A percentile compares a stretch with the other conserved stretches of the same genome.
These are phyloP conservation scores for Adelosebastes latens DNA, from an alignment of 2,797 vertebrate genomes.

Conservation along the genomic window DNA sequence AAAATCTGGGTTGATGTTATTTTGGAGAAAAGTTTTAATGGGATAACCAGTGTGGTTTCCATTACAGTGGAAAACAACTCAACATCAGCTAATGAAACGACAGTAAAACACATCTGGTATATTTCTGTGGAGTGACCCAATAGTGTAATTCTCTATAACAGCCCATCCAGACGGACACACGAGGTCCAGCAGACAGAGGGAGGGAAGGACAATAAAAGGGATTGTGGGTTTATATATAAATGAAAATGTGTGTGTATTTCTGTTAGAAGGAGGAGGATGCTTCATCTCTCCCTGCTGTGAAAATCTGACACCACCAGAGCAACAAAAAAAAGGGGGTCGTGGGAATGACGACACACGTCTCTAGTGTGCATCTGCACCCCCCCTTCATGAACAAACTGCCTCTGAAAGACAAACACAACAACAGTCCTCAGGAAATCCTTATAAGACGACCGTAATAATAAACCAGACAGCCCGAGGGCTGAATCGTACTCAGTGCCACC, in stretches of 20 bases:
- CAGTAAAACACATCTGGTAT: not conserved
- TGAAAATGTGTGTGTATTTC: not conserved
- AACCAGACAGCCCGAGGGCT: not conserved
- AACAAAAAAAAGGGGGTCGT: not conserved
- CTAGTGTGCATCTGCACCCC: not conserved
- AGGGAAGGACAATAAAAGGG: not conserved
- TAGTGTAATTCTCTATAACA: not conserved
- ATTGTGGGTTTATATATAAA: not conserved
- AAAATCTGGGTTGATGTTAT: not conserved
- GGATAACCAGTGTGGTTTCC: not conserved
- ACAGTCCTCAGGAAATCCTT: not conserved
- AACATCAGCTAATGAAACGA: not conserved
- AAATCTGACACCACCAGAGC: not conserved
- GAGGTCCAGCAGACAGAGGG: not conserved
- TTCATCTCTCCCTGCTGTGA: not conserved
- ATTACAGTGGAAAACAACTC: not conserved
- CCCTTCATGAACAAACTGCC: not conserved
- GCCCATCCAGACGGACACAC: not conserved
- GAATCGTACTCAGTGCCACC: not conserved
- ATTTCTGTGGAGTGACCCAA: not conserved
- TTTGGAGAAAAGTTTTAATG: not conserved
- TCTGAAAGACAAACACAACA: not conserved
- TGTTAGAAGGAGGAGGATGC: not conserved
- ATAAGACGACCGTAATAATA: not conserved
- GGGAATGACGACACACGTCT: not conserved